Conservation (phyloP, 92 coral and sea anemone genomes). For the Porites evermanni region DNA sequence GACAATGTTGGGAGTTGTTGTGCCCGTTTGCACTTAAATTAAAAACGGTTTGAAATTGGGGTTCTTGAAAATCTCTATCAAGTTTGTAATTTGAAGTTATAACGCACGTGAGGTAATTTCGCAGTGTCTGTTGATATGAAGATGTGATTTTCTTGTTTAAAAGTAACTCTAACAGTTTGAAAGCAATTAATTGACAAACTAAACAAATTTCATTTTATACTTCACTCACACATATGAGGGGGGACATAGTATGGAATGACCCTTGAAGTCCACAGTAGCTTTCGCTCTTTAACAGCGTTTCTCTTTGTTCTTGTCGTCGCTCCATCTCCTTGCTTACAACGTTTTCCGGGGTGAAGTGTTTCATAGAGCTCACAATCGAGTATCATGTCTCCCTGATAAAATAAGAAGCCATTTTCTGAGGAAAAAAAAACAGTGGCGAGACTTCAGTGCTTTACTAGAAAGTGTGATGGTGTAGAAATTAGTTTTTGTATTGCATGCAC, state of each 20-base stretch:
- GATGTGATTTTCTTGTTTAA: too few relatives aligned
- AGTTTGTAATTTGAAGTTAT: too few relatives aligned
- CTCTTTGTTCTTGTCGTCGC: slow-evolving; percentile 36
- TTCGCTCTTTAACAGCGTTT: slow-evolving; percentile 69
- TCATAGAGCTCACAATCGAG: slow-evolving; percentile 71
- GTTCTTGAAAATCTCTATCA: too few relatives aligned
- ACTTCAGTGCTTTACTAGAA: too few relatives aligned
- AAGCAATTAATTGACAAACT: background rate
- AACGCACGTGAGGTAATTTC: too few relatives aligned
- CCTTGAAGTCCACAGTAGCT: slow-evolving; percentile 77
- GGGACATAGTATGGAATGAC: slow-evolving; percentile 68
- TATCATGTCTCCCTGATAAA: slow-evolving; percentile 80
- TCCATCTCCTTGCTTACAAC: slow-evolving; percentile 19
- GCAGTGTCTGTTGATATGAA: too few relatives aligned
- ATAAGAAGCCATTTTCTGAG: slow-evolving; percentile 27
- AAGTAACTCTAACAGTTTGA: background rate
- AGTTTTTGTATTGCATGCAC: too few relatives aligned
- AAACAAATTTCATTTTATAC: background rate
- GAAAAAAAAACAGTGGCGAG: too few relatives aligned
- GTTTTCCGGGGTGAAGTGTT: slow-evolving; percentile 46
- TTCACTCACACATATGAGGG: slow-evolving; percentile 67
- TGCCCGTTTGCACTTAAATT: too few relatives aligned
- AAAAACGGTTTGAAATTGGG: too few relatives aligned
- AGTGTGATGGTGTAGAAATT: too few relatives aligned
- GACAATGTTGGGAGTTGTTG: too few relatives aligned